phyloP scores from a whole-genome alignment of 92 coral and sea anemone genomes.

The Zoanthus gigantus region DNA sequence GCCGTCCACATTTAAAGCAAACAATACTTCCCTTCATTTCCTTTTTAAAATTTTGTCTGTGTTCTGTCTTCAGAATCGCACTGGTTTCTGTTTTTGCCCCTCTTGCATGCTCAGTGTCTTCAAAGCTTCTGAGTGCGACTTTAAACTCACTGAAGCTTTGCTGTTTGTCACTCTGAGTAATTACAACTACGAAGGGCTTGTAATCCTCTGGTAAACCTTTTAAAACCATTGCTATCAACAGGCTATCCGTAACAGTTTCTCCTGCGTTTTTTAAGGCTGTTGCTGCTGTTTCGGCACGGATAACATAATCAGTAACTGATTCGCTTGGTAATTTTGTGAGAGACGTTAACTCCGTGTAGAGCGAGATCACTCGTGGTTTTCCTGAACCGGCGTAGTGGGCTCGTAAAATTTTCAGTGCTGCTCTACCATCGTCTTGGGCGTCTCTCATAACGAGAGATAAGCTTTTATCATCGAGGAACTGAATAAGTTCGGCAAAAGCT shows the following conservation, averaged over 20 bases:
- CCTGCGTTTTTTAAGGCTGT: constrained; percentile 52
- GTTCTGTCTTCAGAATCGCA: constrained; percentile 11
- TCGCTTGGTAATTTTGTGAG: constrained; percentile 39
- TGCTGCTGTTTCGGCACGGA: constrained; percentile 57
- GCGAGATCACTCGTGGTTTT: constrained; percentile 55
- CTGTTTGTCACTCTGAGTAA: constrained; percentile 53
- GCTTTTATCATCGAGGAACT: constrained; percentile 65
- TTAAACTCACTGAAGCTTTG: constrained; percentile 33
- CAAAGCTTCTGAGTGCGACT: constrained; percentile 21
- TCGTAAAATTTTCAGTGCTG: constrained; percentile 48
- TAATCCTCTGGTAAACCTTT: constrained; percentile 56
- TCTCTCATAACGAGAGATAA: constrained; percentile 58
- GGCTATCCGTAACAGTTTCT: constrained; percentile 41
- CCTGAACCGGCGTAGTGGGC: constrained; percentile 44
- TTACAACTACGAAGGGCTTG: constrained; percentile 63
- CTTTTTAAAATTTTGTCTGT: constrained; percentile 10
- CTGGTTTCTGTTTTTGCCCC: neutral
- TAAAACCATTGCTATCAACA: constrained; percentile 58
- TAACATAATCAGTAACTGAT: constrained; percentile 47
- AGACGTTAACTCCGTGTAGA: constrained; percentile 63
- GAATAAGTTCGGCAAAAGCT: constrained; percentile 66
- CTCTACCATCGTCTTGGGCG: constrained; percentile 53
- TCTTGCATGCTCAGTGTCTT: constrained; percentile 41
- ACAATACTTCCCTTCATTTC: constrained; percentile 4
- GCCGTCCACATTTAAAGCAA: constrained; percentile 45